phyloP scores from a whole-genome alignment of 2,888 invertebrate genomes.

The Ophioninae sp. region DNA sequence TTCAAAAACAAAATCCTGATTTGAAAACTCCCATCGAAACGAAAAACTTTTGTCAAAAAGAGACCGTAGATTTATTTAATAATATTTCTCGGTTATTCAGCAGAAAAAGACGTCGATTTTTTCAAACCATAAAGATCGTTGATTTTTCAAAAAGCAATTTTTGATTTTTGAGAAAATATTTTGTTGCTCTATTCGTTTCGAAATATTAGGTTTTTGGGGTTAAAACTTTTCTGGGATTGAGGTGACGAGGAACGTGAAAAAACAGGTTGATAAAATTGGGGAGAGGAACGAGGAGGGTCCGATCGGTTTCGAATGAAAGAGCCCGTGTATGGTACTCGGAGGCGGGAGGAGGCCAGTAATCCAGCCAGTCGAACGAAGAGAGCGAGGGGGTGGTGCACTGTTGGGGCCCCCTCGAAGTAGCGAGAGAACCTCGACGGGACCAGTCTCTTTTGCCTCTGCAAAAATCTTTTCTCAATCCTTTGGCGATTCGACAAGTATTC shows the following conservation, averaged over 20 bases:
- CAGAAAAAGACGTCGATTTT: no score
- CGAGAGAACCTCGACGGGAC: constrained; percentile 47
- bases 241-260: background rate
- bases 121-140: no score
- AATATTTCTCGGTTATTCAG: no score
- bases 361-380: constrained; percentile 40
- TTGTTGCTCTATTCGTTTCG: no score
- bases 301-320: background rate
- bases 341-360: constrained; percentile 55
- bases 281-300: no score
- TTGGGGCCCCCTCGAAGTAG: constrained; percentile 57
- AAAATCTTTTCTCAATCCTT: constrained; percentile 49
- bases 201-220: no score
- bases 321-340: constrained; percentile 17
- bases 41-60: no score
- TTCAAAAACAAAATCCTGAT: no score
- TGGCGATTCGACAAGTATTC: constrained; percentile 29
- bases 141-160: no score
- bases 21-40: no score
- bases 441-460: constrained; percentile 42
- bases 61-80: no score
- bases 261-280: background rate
- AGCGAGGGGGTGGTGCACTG: constrained; percentile 44
- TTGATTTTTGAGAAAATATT: no score
- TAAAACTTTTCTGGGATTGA: background rate